These are phyloP conservation scores for Myotis planiceps DNA, from an alignment of 2,797 vertebrate genomes.

Conservation along the genomic window DNA sequence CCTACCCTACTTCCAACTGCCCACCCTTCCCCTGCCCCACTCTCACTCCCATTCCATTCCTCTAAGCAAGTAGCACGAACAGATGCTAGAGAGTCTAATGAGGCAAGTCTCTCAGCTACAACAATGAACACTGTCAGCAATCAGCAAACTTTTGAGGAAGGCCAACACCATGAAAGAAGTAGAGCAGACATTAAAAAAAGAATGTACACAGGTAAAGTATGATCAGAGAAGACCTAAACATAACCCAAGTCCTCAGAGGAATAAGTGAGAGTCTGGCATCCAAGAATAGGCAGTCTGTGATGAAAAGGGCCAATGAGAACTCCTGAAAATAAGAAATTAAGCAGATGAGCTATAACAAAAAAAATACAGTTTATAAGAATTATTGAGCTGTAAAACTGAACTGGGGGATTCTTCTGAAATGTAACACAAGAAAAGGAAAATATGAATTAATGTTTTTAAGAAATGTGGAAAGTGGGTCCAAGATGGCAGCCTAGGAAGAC, in stretches of 20 bases:
- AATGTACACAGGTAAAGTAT: neutral
- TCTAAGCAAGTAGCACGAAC: neutral
- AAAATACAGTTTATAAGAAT: neutral
- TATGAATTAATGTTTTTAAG: conserved; percentile 4
- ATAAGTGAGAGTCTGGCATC: neutral
- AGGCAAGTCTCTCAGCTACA: neutral
- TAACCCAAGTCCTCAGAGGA: neutral
- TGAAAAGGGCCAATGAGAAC: neutral
- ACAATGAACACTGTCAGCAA: neutral
- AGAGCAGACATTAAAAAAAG: neutral
- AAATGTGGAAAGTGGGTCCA: neutral
- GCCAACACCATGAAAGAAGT: neutral
- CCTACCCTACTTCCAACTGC: neutral
- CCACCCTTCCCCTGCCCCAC: too few species aligned
- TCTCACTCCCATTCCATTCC: neutral
- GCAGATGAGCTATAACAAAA: neutral
- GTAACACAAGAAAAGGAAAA: neutral
- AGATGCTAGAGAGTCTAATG: neutral
- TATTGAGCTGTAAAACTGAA: neutral
- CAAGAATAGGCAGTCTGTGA: neutral
- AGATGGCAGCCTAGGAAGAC: neutral
- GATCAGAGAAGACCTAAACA: neutral
- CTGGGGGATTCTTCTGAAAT: conserved; percentile 17
- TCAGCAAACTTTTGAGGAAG: neutral
- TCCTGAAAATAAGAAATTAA: neutral